Base-by-base conservation (phyloP, 2,797 vertebrate genomes). In the Chrysocyon brachyurus region DNA sequence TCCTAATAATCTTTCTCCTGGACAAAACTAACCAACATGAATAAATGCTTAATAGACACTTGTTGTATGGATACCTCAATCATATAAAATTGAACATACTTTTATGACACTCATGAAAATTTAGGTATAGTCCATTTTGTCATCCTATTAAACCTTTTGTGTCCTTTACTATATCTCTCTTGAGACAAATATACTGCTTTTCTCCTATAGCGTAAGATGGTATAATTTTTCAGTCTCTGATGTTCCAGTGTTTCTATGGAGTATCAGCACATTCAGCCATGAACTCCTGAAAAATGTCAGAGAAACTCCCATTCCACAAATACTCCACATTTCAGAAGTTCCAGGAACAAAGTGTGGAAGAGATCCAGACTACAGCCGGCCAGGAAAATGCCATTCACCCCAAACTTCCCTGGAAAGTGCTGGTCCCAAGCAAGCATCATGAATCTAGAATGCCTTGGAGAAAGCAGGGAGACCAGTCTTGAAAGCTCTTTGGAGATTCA, bases 101-200 rank as follows among this genome's bases (percentile, higher is more conserved):
- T 91, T 82, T 89, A 89, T 40, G 52, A 66, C 31, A 90, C 49
- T 91, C 52, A 64, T 92, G 36, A n/a, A 54, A 33, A 83, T 57
- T 40, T 63, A 77, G 66, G 52, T 52, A 26, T 26, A 77, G 31
- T 17, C 79, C 66, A 70, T 61, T 70, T 28, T 17, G 52, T 70
- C 81, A 68, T 33, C 33, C 70, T 73, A 77, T 36, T 63, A 46
- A 68, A 85, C 54, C 14, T 73, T 77, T 78, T 87, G 36, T 82
- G 56, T 81, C 26, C 84, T 57, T 92, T 64, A 92, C 72, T 79
- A 0, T 66, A 57, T 88, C 33, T 94, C 54, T 14, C 54, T 70
- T 81, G 78, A 95, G 78, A 86, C 31, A 63, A 73, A 57, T 16
- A 46, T 40, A 46, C 33, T 66, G n/a, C 36, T 85, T 85, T 93